phyloP scores from a whole-genome alignment of 2,888 invertebrate genomes.

The Timema podura region DNA sequence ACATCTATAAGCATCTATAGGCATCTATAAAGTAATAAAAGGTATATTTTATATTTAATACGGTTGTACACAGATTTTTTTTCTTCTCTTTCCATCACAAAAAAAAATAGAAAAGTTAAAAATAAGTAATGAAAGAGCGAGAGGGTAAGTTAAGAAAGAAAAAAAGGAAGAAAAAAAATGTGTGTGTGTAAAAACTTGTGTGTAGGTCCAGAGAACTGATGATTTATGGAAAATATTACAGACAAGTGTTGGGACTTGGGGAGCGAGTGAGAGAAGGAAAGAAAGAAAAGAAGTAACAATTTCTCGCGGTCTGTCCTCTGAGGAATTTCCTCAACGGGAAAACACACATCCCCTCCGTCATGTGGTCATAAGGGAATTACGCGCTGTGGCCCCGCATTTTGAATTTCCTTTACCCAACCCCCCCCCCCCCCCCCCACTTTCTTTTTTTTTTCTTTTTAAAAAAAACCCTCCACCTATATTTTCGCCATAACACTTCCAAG shows the following conservation, averaged over 20 bases:
- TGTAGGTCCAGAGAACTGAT: conserved; percentile 35
- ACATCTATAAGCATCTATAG: no score
- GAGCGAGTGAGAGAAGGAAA: not conserved
- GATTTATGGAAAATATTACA: conserved; percentile 52
- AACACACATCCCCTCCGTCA: not conserved
- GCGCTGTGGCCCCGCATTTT: not conserved
- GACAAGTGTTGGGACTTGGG: conserved; percentile 28
- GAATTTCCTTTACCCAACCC: conserved; percentile 5
- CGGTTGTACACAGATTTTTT: no score
- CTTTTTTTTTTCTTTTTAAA: not conserved
- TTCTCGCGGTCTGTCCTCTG: conserved; percentile 12
- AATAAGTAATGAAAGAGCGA: no score
- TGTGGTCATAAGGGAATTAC: conserved; percentile 2
- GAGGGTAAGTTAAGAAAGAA: no score
- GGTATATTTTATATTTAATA: no score
- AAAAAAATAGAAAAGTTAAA: no score
- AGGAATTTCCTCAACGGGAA: not conserved
- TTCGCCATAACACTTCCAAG: no score
- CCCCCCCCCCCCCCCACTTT: not conserved
- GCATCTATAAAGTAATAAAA: no score
- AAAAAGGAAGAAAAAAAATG: no score
- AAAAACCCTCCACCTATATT: no score
- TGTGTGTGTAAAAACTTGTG: no score
- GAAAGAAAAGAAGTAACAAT: conserved; percentile 8
- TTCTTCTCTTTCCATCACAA: no score